Evolutionary conservation across 2,797 vertebrate species (phyloP), one percentile per base, ranked within the genome.

Genomic region (Arnoldichthys spilopterus): DNA sequence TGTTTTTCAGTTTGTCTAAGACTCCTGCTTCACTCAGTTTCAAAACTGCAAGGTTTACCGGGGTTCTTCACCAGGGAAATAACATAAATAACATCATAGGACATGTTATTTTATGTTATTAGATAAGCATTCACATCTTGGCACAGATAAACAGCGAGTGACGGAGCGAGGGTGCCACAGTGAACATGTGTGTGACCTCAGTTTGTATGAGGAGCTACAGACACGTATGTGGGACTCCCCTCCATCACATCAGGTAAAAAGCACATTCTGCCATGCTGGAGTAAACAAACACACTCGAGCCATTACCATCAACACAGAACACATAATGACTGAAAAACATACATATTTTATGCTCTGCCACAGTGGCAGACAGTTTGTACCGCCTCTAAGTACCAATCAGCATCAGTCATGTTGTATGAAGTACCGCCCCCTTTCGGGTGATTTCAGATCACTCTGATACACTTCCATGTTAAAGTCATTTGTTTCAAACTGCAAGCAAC

Each of bases 1-100:
- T 99, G 98, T 97, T 99, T 99, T 99, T 99, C 98, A 99, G 98
- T 97, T 99, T 99, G 98, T 99, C 98, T 99, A 99, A 99, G 98
- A 99, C 95, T 96, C 98, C 98, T 99, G 96, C 95, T 97, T 99
- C 98, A 97, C 98, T 99, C 97, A 99, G 98, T 99, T 99, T 99
- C 98, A 99, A 99, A 95, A 99, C 97, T 94, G 98, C 98, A 97
- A 99, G 98, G 94, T 99, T 99, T 99, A 99, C 98, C 82, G 98
- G 98, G 93, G 97, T 99, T 99, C 98, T 99, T 99, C 94, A 79
- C 96, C 96, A 97, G 96, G 97, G 95, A 98, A 99, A 99, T 99
- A 99, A 99, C 98, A 99, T 99, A 99, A 99, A 99, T 99, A 99
- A 99, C 98, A 99, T 99, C 97, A 99, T 97, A 97, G 96, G 86